Base-by-base conservation (phyloP, 2,113 vertebrate genomes). In the Vidua chalybeata region DNA sequence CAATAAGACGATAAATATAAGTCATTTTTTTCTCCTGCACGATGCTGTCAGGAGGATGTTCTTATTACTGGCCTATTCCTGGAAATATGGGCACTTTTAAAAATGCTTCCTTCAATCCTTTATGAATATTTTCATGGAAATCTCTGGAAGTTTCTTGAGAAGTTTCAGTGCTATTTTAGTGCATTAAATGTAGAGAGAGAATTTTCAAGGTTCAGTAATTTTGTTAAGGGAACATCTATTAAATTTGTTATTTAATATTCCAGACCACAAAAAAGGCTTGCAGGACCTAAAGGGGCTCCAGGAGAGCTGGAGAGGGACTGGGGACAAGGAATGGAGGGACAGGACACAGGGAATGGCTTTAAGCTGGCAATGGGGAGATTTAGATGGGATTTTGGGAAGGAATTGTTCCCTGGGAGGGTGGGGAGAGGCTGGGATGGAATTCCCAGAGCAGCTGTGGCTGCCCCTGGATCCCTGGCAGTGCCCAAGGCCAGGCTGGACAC, bases 321-420 rank as follows among this genome's bases (percentile, higher is more conserved):
- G 26, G 31, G 56, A 71, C 28, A 48, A 13, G 64, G 51, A 0
- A 0, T n/a, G 56, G 46, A 62, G 33, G 41, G 48, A 24, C 56
- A 63, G 74, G 15, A 48, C 48, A 3, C 23, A 48, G 51, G 26
- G 59, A 43, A 20, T 58, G 86, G 37, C 6, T 63, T 3, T 11
- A 4, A 30, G 3, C 22, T 77, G 37, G 1, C 2, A 61, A 9
- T 15, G 33, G 46, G 62, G 1, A 37, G 26, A 3, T 0, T 1
- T 10, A 2, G 31, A 2, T 33, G 37, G 56, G 33, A 72, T 24
- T 1, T 74, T 5, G 37, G 52, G 52, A 1, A 46, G 45, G 54
- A 59, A 58, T 43, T 76, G 5, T 24, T 67, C 24, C 24, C 7
- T 51, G 49, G 5, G 1, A 76, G 56, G 43, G n/a, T 14, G 33